Evolutionary conservation across 2,113 vertebrate genomes (phyloP).

Genomic region (Pelvicachromis taeniatus): DNA sequence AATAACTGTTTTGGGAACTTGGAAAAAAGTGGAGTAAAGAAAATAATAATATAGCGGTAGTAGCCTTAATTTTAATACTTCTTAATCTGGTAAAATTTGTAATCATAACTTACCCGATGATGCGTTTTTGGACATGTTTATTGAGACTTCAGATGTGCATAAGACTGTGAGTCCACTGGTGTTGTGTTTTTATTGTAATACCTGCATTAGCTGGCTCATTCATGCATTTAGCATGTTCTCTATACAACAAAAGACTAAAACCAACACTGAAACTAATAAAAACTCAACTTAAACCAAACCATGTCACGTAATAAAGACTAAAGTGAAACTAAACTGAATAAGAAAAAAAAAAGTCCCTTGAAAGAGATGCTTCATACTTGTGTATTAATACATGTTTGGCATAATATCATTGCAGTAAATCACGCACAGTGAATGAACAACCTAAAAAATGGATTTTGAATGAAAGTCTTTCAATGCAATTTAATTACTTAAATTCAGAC

Average conservation of each 20-base stretch:
- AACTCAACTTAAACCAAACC: too few relatives aligned
- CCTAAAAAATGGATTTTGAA: neutral
- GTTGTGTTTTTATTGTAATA: too few relatives aligned
- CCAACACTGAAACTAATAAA: too few relatives aligned
- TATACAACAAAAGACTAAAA: too few relatives aligned
- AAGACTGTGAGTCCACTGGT: neutral
- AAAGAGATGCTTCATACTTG: neutral
- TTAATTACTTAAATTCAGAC: neutral
- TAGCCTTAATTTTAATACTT: neutral
- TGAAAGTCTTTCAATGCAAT: fast-evolving
- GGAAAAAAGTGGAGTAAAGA: neutral
- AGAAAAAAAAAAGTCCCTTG: neutral
- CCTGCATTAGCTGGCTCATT: too few relatives aligned
- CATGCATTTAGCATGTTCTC: too few relatives aligned
- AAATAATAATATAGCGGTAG: neutral
- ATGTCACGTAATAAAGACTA: too few relatives aligned
- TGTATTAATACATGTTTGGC: neutral
- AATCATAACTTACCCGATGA: neutral
- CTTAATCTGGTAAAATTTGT: neutral
- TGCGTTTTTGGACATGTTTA: neutral
- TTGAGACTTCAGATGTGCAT: neutral
- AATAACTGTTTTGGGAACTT: neutral
- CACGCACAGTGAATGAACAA: neutral
- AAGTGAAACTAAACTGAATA: too few relatives aligned
- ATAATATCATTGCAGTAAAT: neutral